Evolutionary conservation across 2,113 vertebrate genomes (phyloP).

Genomic region (Piaya cayana): DNA sequence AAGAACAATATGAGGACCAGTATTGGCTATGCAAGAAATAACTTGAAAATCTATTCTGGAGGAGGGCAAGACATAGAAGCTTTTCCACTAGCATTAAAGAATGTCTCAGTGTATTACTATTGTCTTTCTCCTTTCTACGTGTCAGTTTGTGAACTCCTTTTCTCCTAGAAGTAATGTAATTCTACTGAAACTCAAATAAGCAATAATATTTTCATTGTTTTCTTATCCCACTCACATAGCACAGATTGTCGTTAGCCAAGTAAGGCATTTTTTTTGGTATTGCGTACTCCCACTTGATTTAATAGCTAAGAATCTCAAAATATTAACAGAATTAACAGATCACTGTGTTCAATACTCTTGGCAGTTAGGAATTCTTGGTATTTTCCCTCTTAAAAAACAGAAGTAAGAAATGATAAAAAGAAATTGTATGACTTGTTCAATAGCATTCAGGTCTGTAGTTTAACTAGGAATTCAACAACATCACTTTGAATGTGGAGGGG

Average conservation of each 20-base stretch:
- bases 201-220: background rate
- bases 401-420: background rate
- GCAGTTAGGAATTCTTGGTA: background rate
- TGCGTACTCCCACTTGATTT: rapidly evolving
- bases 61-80: background rate
- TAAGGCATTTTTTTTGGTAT: background rate
- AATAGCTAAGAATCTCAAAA: background rate
- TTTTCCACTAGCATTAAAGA: background rate
- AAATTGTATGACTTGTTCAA: background rate
- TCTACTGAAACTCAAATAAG: background rate
- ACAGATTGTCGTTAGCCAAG: background rate
- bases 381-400: background rate
- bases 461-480: background rate
- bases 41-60: background rate
- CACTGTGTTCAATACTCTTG: background rate
- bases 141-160: background rate
- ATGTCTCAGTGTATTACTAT: background rate
- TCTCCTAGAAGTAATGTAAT: background rate
- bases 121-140: background rate
- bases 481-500: background rate
- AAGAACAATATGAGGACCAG: background rate
- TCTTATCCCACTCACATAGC: background rate
- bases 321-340: background rate
- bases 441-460: background rate
- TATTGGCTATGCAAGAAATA: background rate